These are phyloP conservation scores for Gastracanthus pulcherrimus DNA, from an alignment of 2,888 invertebrate genomes.

Conservation along the genomic window DNA sequence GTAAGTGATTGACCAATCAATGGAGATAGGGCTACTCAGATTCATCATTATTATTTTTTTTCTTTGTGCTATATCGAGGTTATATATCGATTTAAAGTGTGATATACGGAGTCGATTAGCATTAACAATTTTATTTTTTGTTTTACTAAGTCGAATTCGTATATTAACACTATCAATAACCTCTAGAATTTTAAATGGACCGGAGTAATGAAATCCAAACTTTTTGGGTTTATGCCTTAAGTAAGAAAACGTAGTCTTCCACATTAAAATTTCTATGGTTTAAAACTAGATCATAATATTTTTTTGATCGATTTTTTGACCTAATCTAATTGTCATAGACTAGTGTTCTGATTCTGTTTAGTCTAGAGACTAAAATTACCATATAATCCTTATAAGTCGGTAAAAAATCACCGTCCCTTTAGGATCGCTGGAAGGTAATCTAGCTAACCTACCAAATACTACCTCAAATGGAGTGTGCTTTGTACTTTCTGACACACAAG, in stretches of 20 bases:
- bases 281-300: not conserved
- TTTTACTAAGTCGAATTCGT: not conserved
- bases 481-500: conserved; percentile 29
- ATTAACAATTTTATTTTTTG: not conserved
- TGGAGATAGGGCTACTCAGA: too few relatives aligned
- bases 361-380: not conserved
- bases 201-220: not conserved
- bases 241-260: not conserved
- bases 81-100: not conserved
- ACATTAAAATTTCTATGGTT: not conserved
- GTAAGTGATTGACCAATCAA: not conserved
- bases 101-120: not conserved
- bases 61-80: not conserved
- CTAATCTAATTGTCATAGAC: not conserved
- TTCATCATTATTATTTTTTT: not conserved
- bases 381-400: not conserved
- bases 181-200: not conserved
- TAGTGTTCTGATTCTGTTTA: not conserved
- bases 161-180: not conserved
- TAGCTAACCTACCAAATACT: not conserved
- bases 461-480: conserved; percentile 9
- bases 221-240: not conserved
- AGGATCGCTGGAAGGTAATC: not conserved
- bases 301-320: not conserved
- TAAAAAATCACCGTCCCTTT: not conserved